These are phyloP conservation scores for Sparus aurata DNA, from an alignment of 2,797 vertebrate species.

Conservation along the genomic window DNA sequence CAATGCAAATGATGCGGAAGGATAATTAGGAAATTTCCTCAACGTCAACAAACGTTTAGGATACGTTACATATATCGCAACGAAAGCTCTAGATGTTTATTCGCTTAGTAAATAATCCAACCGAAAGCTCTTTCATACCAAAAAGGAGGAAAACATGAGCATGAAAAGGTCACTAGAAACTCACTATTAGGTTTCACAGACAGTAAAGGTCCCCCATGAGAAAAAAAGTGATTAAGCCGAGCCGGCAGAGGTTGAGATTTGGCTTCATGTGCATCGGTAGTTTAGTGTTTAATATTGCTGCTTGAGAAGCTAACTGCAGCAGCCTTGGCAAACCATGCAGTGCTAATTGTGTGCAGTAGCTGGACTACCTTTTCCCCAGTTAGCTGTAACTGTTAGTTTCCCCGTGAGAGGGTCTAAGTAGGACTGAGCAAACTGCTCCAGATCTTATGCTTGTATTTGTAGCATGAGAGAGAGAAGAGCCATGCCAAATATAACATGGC, in stretches of 20 bases:
- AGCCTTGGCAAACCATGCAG: slow-evolving; percentile 44
- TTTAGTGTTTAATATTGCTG: slow-evolving; percentile 25
- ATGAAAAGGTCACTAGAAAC: slow-evolving; percentile 16
- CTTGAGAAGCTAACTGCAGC: slow-evolving; percentile 28
- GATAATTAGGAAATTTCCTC: slow-evolving; percentile 20
- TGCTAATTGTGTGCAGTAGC: slow-evolving; percentile 71
- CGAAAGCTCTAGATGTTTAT: not conserved
- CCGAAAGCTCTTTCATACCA: not conserved
- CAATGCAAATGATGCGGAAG: slow-evolving; percentile 16
- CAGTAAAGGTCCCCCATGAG: not conserved
- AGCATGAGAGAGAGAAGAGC: slow-evolving; percentile 78
- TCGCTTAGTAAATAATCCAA: not conserved
- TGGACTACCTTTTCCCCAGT: slow-evolving; percentile 68
- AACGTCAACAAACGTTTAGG: not conserved
- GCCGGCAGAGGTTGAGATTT: slow-evolving; percentile 6
- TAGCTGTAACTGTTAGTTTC: slow-evolving; percentile 69
- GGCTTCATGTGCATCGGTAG: not conserved
- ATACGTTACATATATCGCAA: slow-evolving; percentile 2
- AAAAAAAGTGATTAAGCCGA: slow-evolving; percentile 7
- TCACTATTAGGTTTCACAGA: not conserved
- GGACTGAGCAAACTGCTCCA: slow-evolving; percentile 69
- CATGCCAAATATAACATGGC: slow-evolving; percentile 83
- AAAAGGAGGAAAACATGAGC: slow-evolving; percentile 12
- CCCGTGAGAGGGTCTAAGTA: slow-evolving; percentile 66
- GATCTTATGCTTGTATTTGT: slow-evolving; percentile 78